A percentile compares a stretch with the other conserved stretches of the same genome.
phyloP scores from a whole-genome alignment of 2,888 invertebrate genomes.

The Tanytarsus gracilentus region DNA sequence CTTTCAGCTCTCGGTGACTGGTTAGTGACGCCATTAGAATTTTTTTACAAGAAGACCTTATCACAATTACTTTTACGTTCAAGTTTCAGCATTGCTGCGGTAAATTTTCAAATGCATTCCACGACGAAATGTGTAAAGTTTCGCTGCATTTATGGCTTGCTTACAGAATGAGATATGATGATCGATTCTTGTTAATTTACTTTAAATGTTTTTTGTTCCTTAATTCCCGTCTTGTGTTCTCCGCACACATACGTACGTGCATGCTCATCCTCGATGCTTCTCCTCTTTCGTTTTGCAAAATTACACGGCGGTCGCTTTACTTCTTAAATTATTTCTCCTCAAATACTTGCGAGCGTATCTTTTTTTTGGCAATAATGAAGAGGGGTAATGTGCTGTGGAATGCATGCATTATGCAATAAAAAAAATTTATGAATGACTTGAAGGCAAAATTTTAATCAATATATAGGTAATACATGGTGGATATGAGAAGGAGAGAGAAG shows the following conservation, averaged over 20 bases:
- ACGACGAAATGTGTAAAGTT: too few species aligned
- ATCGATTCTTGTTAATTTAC: conserved; percentile 26
- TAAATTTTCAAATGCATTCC: too few species aligned
- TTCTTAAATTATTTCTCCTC: conserved; percentile 8
- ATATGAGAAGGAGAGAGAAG: too few species aligned
- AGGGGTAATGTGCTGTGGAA: conserved; percentile 1
- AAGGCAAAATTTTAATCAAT: background rate
- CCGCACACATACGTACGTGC: background rate
- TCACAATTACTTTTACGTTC: too few species aligned
- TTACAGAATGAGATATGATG: conserved; percentile 17
- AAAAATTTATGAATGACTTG: background rate
- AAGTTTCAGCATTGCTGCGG: too few species aligned
- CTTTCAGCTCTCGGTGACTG: too few species aligned
- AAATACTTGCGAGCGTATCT: background rate
- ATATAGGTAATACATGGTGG: too few species aligned
- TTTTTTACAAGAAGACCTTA: too few species aligned
- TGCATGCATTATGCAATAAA: conserved; percentile 14
- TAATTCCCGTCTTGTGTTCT: background rate
- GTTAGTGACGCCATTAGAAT: too few species aligned
- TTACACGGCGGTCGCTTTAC: conserved; percentile 11
- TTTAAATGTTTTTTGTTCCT: background rate
- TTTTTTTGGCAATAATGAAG: conserved; percentile 16
- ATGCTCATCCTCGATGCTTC: background rate
- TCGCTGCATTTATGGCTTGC: too few species aligned
- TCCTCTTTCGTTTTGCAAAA: background rate